Base-by-base conservation (phyloP, 2,888 invertebrate species). In the Harpalus rufipes region DNA sequence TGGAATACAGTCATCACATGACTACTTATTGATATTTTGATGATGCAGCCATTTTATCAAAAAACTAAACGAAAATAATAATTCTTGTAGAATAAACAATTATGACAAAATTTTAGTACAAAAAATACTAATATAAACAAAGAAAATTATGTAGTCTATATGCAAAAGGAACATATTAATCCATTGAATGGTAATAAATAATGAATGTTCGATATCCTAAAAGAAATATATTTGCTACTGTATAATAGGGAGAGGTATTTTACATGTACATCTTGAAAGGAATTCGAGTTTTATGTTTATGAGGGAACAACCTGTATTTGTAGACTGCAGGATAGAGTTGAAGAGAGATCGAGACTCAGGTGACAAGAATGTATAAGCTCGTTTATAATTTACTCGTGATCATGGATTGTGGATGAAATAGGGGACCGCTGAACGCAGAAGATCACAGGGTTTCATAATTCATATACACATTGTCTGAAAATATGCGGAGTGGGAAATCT, bases 161-260 rank as follows among this genome's bases (percentile, higher is more conserved):
- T 79, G 58, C 32, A 25, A 59, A 80, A 80, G 80, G 80, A 80
- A 80, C 61, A 80, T 80, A 78, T 68, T 25, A 81, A 61, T 81
- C 65, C 51, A 81, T 81, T 81, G 18, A 82, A 82, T 82, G 59
- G 72, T 39, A 68, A 82, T 72, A 82, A 82, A 72, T 82, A 82
- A 82, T 72, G 44, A 82, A 72, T 56, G 14, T 81, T 81, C 51
- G 81, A 81, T 81, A 65, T 81, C 65, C 65, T 65, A 65, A 68
- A 81, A 81, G 44, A 65, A 81, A 81, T 72, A 58, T 74, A 74
- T 83, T 83, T 83, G 59, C 59, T 83, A 76, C 39, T 44, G 56
- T 74, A 41, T 44, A 83, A 74, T 74, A 76, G 59, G 61, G 76
- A 76, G 72, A 74, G 76, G 74, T 83, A 59, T 74, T 76, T 83